Evolutionary conservation across 2,888 invertebrate species (phyloP).

Genomic region (Diaperis boleti): DNA sequence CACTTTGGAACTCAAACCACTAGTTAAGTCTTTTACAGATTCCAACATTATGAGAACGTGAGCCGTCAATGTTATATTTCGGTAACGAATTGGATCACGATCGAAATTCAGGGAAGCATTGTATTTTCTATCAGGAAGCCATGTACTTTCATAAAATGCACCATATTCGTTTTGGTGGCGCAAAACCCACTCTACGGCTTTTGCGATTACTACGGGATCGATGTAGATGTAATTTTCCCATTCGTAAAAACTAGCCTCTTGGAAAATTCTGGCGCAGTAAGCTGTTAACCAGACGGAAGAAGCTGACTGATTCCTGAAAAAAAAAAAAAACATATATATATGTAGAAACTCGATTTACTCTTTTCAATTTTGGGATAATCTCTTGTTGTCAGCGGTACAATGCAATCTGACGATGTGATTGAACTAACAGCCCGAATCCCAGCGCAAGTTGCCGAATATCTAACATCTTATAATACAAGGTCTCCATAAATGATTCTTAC

Average conservation of each 20-base stretch:
- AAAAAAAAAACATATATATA: too few relatives aligned
- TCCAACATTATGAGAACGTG: constrained; percentile 92
- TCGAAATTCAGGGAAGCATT: constrained; percentile 76
- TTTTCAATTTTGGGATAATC: too few relatives aligned
- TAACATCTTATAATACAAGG: too few relatives aligned
- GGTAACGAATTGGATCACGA: constrained; percentile 70
- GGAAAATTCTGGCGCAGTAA: constrained; percentile 88
- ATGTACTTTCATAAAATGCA: constrained; percentile 89
- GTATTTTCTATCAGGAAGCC: constrained; percentile 90
- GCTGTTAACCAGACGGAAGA: constrained; percentile 95
- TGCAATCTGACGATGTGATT: too few relatives aligned
- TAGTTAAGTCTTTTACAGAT: constrained; percentile 81
- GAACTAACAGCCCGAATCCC: too few relatives aligned
- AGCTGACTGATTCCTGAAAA: constrained; percentile 81
- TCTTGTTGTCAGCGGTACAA: too few relatives aligned
- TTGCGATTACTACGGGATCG: constrained; percentile 87
- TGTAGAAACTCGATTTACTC: too few relatives aligned
- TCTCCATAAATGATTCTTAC: too few relatives aligned
- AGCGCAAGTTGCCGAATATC: too few relatives aligned
- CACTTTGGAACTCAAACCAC: constrained; percentile 81
- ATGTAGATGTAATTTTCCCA: constrained; percentile 98
- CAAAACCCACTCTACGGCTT: constrained; percentile 88
- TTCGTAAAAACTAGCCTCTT: constrained; percentile 94
- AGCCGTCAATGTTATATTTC: constrained; percentile 92
- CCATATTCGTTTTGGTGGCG: constrained; percentile 88